These are phyloP conservation scores for Varanus komodoensis DNA, from an alignment of 2,113 vertebrate genomes.

Conservation along the genomic window DNA sequence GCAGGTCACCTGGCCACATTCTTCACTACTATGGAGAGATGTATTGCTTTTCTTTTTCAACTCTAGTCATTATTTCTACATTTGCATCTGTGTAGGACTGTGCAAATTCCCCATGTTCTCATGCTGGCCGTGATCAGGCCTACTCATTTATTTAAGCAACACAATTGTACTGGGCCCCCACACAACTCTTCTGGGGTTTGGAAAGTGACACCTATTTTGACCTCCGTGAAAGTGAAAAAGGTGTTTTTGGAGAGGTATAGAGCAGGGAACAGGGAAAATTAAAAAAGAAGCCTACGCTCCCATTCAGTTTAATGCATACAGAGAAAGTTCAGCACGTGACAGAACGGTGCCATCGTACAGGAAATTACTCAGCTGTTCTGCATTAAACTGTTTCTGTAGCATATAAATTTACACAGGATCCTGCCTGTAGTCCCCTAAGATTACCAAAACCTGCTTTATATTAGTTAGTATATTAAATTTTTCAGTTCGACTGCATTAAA, in stretches of 20 bases:
- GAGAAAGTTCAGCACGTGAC: not conserved
- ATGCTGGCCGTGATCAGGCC: not conserved
- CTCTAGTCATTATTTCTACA: not conserved
- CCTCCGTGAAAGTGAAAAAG: not conserved
- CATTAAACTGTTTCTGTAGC: constrained; percentile 34
- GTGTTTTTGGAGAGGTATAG: not conserved
- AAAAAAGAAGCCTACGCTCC: not conserved
- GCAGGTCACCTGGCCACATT: not conserved
- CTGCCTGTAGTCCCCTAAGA: constrained; percentile 22
- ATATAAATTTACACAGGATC: not conserved
- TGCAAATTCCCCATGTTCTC: not conserved
- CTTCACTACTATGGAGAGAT: not conserved
- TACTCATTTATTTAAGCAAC: not conserved
- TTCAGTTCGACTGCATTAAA: constrained; percentile 50
- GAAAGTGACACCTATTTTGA: not conserved
- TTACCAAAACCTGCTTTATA: constrained; percentile 54
- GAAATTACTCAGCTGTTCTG: constrained; percentile 31
- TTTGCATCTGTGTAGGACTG: not conserved
- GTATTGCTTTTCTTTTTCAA: not conserved
- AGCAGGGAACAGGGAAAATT: not conserved
- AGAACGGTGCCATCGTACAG: constrained; percentile 10
- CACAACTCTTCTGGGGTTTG: not conserved
- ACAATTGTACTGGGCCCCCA: not conserved
- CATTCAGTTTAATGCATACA: not conserved
- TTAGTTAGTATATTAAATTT: constrained; percentile 48